Conservation (phyloP, 30 jellyfish, hydroid and myxozoan species). For the Chironex yamaguchii region DNA sequence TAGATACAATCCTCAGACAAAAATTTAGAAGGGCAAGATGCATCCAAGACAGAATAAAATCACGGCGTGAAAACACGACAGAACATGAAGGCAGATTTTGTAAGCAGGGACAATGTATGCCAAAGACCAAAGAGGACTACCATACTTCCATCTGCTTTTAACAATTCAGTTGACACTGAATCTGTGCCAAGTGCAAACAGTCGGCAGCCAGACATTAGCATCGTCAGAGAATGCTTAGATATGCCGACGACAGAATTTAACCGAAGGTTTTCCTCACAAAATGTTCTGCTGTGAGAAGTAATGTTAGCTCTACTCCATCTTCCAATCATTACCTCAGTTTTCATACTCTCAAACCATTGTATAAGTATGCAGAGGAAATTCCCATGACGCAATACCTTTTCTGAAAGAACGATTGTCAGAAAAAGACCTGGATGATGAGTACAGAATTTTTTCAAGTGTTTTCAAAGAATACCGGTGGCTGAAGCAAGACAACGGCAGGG, state of each 20-base stretch:
- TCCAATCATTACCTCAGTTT: neutral
- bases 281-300: neutral
- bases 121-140: neutral
- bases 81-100: neutral
- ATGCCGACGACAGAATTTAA: neutral
- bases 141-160: neutral
- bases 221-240: neutral
- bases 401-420: neutral
- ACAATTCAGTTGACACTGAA: neutral
- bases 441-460: neutral
- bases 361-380: neutral
- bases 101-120: neutral
- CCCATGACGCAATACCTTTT: neutral
- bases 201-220: neutral
- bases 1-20: conserved; percentile 15
- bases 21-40: neutral
- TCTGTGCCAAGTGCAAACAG: neutral
- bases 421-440: neutral
- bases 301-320: neutral
- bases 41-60: neutral
- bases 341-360: neutral
- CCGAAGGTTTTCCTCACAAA: neutral
- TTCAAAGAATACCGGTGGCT: neutral
- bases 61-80: conserved; percentile 19
- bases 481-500: neutral